These are phyloP conservation scores for Agrilus planipennis DNA, from an alignment of 1,140 invertebrate genomes.

Conservation along the genomic window DNA sequence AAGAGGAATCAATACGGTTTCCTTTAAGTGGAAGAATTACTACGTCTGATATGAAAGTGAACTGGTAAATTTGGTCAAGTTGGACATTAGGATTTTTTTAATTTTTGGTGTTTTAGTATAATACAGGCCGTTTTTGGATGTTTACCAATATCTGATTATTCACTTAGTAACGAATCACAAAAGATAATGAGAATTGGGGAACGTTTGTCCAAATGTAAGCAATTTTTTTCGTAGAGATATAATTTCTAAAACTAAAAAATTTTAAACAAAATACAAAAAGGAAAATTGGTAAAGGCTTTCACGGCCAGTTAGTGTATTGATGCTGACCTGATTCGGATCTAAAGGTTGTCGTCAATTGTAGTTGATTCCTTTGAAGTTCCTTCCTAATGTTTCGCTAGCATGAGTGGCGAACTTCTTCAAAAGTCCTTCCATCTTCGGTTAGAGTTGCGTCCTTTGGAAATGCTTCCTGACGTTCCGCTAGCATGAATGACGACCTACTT, in stretches of 20 bases:
- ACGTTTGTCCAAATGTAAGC: constrained; percentile 56
- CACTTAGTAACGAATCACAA: constrained; percentile 53
- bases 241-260: not conserved
- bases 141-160: constrained; percentile 51
- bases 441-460: no score
- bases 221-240: not conserved
- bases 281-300: no score
- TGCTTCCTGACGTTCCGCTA: no score
- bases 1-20: constrained; percentile 42
- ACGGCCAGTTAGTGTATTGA: no score
- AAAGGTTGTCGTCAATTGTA: no score
- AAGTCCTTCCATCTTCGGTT: no score
- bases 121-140: constrained; percentile 63
- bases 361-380: no score
- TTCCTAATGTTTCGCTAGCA: no score
- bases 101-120: constrained; percentile 40
- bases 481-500: no score
- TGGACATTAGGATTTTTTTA: constrained; percentile 3
- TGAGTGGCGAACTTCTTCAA: no score
- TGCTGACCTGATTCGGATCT: no score
- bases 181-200: constrained; percentile 56
- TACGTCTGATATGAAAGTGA: constrained; percentile 48
- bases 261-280: constrained; percentile 3
- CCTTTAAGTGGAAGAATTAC: constrained; percentile 45
- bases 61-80: constrained; percentile 37